Evolutionary conservation across 2,888 invertebrate genomes (phyloP), one percentile per base, ranked within the genome.

Genomic region (Corbicula japonica): DNA sequence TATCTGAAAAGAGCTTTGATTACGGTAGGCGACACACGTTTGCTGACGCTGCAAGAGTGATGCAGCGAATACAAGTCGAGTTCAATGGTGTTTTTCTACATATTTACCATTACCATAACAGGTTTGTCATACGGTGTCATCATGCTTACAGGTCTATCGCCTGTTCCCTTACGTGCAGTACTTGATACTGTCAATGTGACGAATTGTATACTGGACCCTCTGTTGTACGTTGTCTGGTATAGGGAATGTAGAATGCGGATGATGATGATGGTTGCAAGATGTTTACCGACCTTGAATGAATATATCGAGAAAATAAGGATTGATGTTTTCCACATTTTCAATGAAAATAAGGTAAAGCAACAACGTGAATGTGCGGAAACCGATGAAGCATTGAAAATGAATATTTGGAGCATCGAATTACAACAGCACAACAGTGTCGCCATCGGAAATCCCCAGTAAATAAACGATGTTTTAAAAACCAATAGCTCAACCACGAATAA

Each of bases 41-140:
- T 18, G n/a, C 34, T 18, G 38, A 41, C 4, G 46, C 61, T 0
- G 28, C 65, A 38, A 38, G 28, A 30, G n/a, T 41, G 8, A 34
- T 76, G 26, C 46, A 50, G 26, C 46, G 60, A n/a, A 15, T 72
- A 76, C 23, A 68, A 62, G 46, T 52, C 72, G 12, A 77, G 72
- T 3, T 68, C 68, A 18, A 50, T 77, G 23, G 77, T 77, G 34
- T 72, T 72, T 38, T 44, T 77, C 1, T 77, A 77, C 54, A 61
- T 62, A 15, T 4, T 77, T 0, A 68, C 66, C 0, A 62, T 72
- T 26, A 34, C 68, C 15, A 23, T 58, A 2, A 72, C 68, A 26
- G 44, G 68, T 0, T 18, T 77, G 10, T 48, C 46, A 10, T 72
- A 72, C 26, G 28, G 34, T 12, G 44, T 77, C 8, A 58, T 76